Base-by-base conservation (phyloP, 92 coral and sea anemone species). In the Micromussa lordhowensis region DNA sequence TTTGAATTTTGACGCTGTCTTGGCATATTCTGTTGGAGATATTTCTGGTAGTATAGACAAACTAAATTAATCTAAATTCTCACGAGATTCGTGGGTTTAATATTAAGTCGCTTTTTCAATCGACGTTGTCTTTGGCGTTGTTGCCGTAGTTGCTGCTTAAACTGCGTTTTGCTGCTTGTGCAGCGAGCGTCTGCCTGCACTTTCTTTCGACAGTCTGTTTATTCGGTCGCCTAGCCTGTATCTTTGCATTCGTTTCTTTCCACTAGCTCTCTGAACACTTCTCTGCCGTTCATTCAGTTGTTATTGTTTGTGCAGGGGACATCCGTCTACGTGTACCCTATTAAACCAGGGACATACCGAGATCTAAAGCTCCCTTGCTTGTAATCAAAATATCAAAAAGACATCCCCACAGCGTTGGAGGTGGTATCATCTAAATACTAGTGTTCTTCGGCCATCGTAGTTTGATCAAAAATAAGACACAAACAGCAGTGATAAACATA, bases 331-430 rank as follows among this genome's bases (percentile, higher is more conserved):
- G n/a, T n/a, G n/a, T n/a, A n/a, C 12, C 51, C 77, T 72, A 72
- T 72, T 72, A 7, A 70, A 70, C n/a, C n/a, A n/a, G n/a, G 75
- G 7, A 6, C 48, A 40, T 40, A 40, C 48, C 48, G 5, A 3
- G 7, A 40, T 7, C 48, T 10, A 10, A 40, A 40, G 48, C 48
- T 40, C 10, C 10, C 7, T 40, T 4, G 48, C 48, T 40, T 40
- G 4, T 40, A 40, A 40, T 40, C 48, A 40, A 2, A 40, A 4
- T 40, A 4, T 29, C 75, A 69, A 69, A 69, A 69, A 69, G 75
- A 69, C 29, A 69, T 69, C 75, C 75, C 34, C 38, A 69, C 34
- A 69, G 34, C 31, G 74, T 68, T 68, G 74, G 74, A 68, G 74
- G 11, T 69, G n/a, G n/a, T n/a, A n/a, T n/a, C n/a, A n/a, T n/a